Conservation (phyloP, 1,140 invertebrate species). For the Stegodyphus dumicola region DNA sequence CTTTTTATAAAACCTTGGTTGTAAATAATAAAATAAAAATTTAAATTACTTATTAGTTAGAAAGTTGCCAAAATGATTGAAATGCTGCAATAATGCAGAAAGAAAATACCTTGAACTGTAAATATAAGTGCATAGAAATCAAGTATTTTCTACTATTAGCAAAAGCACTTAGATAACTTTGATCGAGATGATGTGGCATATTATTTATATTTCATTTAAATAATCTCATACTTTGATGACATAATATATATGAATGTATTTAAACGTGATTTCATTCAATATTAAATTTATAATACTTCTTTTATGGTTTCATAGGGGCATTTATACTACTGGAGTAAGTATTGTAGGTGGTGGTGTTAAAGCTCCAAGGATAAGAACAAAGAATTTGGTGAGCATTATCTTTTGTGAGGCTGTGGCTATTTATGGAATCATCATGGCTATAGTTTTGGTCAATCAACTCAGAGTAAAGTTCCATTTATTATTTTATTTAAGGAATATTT, state of each 20-base stretch:
- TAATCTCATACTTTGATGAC: too few relatives aligned
- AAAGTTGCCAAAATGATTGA: slow-evolving; percentile 2
- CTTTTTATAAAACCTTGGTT: too few relatives aligned
- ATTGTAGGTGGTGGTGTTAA: slow-evolving; percentile 98
- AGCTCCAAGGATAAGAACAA: slow-evolving; percentile 98
- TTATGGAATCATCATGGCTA: slow-evolving; percentile 98
- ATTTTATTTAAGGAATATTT: neutral
- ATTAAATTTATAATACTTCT: too few relatives aligned
- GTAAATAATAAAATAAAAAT: too few relatives aligned
- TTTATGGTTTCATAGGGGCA: slow-evolving; percentile 75
- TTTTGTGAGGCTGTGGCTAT: slow-evolving; percentile 99
- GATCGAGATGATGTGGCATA: too few relatives aligned
- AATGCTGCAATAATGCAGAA: slow-evolving; percentile 6
- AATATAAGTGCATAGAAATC: neutral
- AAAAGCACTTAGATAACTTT: too few relatives aligned
- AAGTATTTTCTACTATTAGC: too few relatives aligned
- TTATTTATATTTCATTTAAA: too few relatives aligned
- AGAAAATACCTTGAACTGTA: slow-evolving; percentile 3
- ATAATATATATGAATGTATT: too few relatives aligned
- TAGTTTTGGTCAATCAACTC: slow-evolving; percentile 89
- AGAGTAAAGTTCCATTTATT: slow-evolving; percentile 70
- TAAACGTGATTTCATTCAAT: too few relatives aligned
- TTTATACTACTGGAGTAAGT: slow-evolving; percentile 94
- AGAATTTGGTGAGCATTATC: slow-evolving; percentile 99
- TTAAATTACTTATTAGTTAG: neutral